Evolutionary conservation across 23 tunicate species (phyloP), one percentile per base, ranked within the genome.

Genomic region (Oikopleura dioica): DNA sequence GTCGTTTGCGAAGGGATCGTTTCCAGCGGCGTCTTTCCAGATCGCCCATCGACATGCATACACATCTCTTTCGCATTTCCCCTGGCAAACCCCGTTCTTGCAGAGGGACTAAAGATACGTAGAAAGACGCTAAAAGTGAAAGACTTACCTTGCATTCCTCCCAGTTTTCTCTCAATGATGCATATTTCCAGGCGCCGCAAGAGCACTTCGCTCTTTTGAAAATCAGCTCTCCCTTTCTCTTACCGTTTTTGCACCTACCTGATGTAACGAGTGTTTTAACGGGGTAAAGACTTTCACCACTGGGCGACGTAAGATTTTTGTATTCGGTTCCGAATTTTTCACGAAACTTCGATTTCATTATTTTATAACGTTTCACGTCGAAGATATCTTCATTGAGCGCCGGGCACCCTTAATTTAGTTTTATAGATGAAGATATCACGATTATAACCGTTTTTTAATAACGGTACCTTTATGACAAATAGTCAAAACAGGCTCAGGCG

Each of bases 11-110:
- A 63, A 63, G 26, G 72, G 72, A 28, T 63, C 72, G 2, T 28
- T 63, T 28, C 33, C 33, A 31, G 16, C 33, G 4, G 16, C 26
- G 72, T 63, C 72, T 28, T 63, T 63, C 72, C 72, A 63, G 26
- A 63, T 63, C 16, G 72, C 72, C 72, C 72, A 63, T 23, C 72
- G 72, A 31, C 72, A 63, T 23, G 30, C 72, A 63, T 63, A 63
- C 16, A 63, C 72, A 5, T 63, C 72, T 63, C 26, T 63, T 16
- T 63, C 72, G 26, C 72, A 63, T 16, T 63, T 63, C 4, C 72
- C 72, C 32, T 23, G 2, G 26, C 72, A 63, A 16, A 2, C 26
- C 33, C 72, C 72, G 33, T 23, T 23, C 26, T 63, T 63, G 33
- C 72, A 63, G 2, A n/a, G n/a, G n/a, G n/a, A n/a, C n/a, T n/a